Evolutionary conservation across 2,797 vertebrate genomes (phyloP), one percentile per base, ranked within the genome.

Genomic region (Acridotheres tristis): DNA sequence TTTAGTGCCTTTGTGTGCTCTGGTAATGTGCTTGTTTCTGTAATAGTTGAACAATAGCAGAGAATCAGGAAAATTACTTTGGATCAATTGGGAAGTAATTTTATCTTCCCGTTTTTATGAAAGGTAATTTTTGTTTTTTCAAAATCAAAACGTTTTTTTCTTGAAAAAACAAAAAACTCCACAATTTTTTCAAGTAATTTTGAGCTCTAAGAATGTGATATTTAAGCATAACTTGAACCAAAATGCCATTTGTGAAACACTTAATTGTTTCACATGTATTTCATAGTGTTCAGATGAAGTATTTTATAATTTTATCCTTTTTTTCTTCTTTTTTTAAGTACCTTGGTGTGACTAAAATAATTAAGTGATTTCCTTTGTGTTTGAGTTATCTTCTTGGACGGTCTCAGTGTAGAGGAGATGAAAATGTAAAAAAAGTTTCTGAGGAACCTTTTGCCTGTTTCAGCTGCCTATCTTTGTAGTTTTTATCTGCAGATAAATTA

Each of bases 91-190:
- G 36, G 22, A 88, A 59, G 14, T 32, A 79, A 55, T 93, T 89
- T 66, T 90, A 20, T 34, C n/a, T 86, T 76, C 30, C 6, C 4
- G 9, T 62, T 72, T 34, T 19, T 68, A 7, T 42, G 34, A 50
- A 78, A 72, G 3, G 7, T 34, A 29, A 15, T 62, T 48, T 36
- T 50, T 1, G 43, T 77, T 54, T 40, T 10, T 19, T 0, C 2
- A 53, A 50, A 85, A 36, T 1, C 1, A 47, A 53, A 71, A 30
- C 9, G 0, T 11, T 81, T 74, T 93, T 3, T 45, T 77, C 5
- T 26, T 71, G 3, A 32, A 27, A 26, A 25, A 42, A 32, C 19
- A 14, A 8, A 32, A 30, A 21, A 4, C 0, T 1, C 3, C 3
- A 4, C 3, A 54, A 15, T 19, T 45, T 48, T 40, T 71, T 74